Evolutionary conservation across 1,140 invertebrate genomes (phyloP).

Genomic region (Aphelenchoides avenae): DNA sequence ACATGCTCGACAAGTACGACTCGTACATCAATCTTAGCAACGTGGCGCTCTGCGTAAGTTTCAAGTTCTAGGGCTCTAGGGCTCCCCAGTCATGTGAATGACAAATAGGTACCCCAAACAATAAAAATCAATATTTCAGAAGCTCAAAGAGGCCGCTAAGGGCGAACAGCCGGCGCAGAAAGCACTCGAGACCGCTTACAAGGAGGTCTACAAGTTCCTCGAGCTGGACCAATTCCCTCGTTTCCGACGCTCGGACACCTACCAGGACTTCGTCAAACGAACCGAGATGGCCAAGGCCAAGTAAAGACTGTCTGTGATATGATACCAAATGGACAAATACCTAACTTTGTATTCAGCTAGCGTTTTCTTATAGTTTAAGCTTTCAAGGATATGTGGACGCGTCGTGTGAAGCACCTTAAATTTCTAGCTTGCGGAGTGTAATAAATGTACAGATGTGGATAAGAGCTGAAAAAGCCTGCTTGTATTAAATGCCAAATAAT

Average conservation of each 20-base stretch:
- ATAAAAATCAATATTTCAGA: conserved; percentile 25
- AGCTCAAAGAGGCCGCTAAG: conserved; percentile 33
- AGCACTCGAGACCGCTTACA: conserved; percentile 41
- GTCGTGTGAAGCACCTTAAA: too few species aligned
- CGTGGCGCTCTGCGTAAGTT: conserved; percentile 43
- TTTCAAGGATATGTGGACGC: too few species aligned
- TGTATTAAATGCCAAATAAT: too few species aligned
- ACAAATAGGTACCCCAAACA: neutral
- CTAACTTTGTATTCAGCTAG: too few species aligned
- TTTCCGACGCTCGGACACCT: conserved; percentile 51
- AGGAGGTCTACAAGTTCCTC: conserved; percentile 46
- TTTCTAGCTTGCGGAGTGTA: too few species aligned
- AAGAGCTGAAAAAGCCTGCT: too few species aligned
- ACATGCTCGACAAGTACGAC: conserved; percentile 41
- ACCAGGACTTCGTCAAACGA: conserved; percentile 41
- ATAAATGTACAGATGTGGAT: too few species aligned
- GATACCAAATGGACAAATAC: too few species aligned
- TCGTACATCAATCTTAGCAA: conserved; percentile 44
- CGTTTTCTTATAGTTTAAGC: too few species aligned
- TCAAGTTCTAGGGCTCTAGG: neutral
- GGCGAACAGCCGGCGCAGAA: conserved; percentile 34
- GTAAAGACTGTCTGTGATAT: too few species aligned
- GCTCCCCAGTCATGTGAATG: neutral
- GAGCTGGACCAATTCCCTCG: conserved; percentile 57
- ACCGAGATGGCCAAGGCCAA: too few species aligned